These are phyloP conservation scores for Osedax frankpressi DNA, from an alignment of 2,888 invertebrate genomes.

Conservation along the genomic window DNA sequence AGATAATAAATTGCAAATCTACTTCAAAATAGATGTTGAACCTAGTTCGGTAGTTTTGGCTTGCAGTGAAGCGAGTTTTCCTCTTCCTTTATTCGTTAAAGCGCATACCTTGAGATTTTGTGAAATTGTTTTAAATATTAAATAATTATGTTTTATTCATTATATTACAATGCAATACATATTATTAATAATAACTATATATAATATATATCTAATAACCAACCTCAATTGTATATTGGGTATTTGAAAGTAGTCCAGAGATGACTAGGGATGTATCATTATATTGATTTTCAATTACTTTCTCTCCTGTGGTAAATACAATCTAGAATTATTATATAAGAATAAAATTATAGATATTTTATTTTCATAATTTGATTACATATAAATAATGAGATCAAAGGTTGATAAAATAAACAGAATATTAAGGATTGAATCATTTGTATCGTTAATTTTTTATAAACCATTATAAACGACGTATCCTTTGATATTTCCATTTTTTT, in stretches of 20 bases:
- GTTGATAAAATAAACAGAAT: too few relatives aligned
- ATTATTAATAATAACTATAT: neutral
- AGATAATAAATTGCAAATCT: too few relatives aligned
- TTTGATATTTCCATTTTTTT: slow-evolving; percentile 35
- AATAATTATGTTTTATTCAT: neutral
- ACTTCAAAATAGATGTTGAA: too few relatives aligned
- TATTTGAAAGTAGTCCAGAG: slow-evolving; percentile 37
- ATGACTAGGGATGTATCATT: slow-evolving; percentile 35
- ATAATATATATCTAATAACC: slow-evolving; percentile 7
- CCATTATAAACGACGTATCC: slow-evolving; percentile 41
- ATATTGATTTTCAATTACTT: slow-evolving; percentile 33
- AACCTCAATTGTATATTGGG: slow-evolving; percentile 37
- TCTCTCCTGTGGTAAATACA: slow-evolving; percentile 33
- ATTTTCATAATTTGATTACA: too few relatives aligned
- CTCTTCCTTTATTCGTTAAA: slow-evolving; percentile 39
- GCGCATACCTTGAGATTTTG: slow-evolving; percentile 37
- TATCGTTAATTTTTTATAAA: slow-evolving; percentile 25
- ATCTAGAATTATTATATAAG: slow-evolving; percentile 1
- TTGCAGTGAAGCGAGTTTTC: slow-evolving; percentile 31
- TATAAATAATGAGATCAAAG: too few relatives aligned
- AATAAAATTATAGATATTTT: neutral
- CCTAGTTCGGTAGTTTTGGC: slow-evolving; percentile 40
- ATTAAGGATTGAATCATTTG: too few relatives aligned
- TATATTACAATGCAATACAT: neutral
- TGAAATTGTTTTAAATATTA: neutral